Percentiles rank a stretch among this genome's conserved stretches.
Conservation (phyloP, 2,113 vertebrate genomes). For the Stegostoma tigrinum region DNA sequence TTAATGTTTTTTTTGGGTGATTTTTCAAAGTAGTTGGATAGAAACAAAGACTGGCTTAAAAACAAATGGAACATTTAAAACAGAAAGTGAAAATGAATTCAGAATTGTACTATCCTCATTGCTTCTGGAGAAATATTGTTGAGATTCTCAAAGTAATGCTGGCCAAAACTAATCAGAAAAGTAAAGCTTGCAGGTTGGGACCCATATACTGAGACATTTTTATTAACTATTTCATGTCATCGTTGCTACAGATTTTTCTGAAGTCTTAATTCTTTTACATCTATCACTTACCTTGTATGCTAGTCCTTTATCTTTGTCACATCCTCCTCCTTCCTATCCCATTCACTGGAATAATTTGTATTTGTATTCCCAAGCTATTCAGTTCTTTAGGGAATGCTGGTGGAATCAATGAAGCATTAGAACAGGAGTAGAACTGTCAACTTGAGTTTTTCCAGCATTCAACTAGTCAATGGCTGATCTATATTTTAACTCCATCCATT, state of each 20-base stretch:
- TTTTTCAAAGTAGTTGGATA: not conserved
- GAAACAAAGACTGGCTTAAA: not conserved
- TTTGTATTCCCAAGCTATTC: not conserved
- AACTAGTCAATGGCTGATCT: no score
- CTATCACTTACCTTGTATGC: not conserved
- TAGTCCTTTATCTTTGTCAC: not conserved
- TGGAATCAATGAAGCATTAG: not conserved
- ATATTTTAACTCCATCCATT: not conserved
- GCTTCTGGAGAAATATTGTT: not conserved
- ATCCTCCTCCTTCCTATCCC: not conserved
- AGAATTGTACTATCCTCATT: not conserved
- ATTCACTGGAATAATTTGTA: no score
- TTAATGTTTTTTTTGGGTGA: conserved; percentile 6
- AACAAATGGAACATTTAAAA: not conserved
- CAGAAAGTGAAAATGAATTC: not conserved
- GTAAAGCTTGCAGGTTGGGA: not conserved
- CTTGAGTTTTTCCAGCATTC: not conserved
- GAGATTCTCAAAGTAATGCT: not conserved
- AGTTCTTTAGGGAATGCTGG: not conserved
- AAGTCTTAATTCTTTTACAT: not conserved
- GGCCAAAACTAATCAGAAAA: not conserved
- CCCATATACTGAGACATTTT: not conserved
- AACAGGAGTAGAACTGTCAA: not conserved
- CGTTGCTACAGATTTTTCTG: not conserved
- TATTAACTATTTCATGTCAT: not conserved